These are phyloP conservation scores for Vannuccia rotundouncinata DNA, from an alignment of 2,888 invertebrate genomes.

Conservation along the genomic window DNA sequence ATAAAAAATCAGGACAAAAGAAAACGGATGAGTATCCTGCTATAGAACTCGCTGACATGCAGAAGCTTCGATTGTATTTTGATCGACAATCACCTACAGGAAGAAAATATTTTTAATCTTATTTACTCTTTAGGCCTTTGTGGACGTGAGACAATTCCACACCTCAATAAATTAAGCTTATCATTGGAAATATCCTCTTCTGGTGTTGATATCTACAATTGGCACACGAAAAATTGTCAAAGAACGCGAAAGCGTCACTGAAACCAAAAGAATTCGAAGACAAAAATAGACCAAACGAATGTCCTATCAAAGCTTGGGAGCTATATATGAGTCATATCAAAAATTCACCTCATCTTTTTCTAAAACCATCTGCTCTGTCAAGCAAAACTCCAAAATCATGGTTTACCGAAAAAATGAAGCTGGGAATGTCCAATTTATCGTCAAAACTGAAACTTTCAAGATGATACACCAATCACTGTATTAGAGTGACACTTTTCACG, in stretches of 20 bases:
- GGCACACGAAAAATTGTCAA: conserved; percentile 12
- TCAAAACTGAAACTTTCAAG: too few species aligned
- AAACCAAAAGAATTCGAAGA: neutral
- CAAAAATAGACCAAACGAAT: neutral
- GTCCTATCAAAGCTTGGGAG: neutral
- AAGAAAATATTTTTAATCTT: neutral
- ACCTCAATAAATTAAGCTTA: conserved; percentile 17
- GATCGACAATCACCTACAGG: conserved; percentile 19
- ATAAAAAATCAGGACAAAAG: conserved; percentile 19
- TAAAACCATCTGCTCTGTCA: neutral
- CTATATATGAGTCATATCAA: neutral
- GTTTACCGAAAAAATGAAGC: neutral
- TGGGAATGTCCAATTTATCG: too few species aligned
- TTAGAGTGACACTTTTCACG: too few species aligned
- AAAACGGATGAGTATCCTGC: conserved; percentile 4
- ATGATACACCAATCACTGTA: too few species aligned
- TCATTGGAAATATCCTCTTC: conserved; percentile 14
- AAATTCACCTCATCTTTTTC: neutral
- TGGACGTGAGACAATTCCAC: conserved; percentile 16
- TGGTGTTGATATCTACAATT: conserved; percentile 10
- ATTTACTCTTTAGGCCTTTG: conserved; percentile 10
- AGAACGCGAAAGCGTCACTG: conserved; percentile 20
- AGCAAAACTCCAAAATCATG: neutral
- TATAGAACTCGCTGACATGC: conserved; percentile 23
- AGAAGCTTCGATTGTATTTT: conserved; percentile 21